These are phyloP conservation scores for Apodemia hepburni DNA, from an alignment of 2,888 invertebrate genomes.

Conservation along the genomic window DNA sequence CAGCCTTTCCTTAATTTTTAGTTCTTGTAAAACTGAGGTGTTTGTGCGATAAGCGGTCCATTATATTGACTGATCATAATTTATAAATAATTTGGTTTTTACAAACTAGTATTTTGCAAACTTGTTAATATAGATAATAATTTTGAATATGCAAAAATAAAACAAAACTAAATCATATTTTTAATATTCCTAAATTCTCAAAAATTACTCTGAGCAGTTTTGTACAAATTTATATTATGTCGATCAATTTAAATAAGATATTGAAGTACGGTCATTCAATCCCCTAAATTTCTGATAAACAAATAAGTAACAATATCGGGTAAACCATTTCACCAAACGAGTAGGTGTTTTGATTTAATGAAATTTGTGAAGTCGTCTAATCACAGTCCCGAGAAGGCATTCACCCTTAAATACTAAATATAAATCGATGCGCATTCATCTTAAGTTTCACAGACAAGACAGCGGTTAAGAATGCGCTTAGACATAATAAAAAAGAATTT, in stretches of 20 bases:
- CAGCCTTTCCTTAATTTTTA: too few species aligned
- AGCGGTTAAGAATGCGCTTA: constrained; percentile 13
- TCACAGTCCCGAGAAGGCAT: constrained; percentile 25
- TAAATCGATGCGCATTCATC: constrained; percentile 26
- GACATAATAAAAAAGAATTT: not conserved
- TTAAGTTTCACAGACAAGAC: constrained; percentile 8
- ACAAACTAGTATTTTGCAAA: too few species aligned
- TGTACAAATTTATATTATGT: not conserved
- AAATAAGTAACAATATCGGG: not conserved
- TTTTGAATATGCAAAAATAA: too few species aligned
- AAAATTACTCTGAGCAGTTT: too few species aligned
- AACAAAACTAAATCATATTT: too few species aligned
- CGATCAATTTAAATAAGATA: not conserved
- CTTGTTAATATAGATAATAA: too few species aligned
- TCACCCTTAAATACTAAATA: constrained; percentile 32
- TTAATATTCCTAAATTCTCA: too few species aligned
- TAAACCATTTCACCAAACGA: not conserved
- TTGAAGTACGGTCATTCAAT: not conserved
- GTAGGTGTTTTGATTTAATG: constrained; percentile 4
- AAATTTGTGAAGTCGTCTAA: constrained; percentile 3
- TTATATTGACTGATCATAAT: too few species aligned
- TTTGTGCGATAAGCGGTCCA: too few species aligned
- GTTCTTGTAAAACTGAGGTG: too few species aligned
- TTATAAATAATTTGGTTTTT: too few species aligned
- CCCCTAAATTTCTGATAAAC: not conserved